These are phyloP conservation scores for Dreissena polymorpha DNA, from an alignment of 1,140 invertebrate species.

Conservation along the genomic window DNA sequence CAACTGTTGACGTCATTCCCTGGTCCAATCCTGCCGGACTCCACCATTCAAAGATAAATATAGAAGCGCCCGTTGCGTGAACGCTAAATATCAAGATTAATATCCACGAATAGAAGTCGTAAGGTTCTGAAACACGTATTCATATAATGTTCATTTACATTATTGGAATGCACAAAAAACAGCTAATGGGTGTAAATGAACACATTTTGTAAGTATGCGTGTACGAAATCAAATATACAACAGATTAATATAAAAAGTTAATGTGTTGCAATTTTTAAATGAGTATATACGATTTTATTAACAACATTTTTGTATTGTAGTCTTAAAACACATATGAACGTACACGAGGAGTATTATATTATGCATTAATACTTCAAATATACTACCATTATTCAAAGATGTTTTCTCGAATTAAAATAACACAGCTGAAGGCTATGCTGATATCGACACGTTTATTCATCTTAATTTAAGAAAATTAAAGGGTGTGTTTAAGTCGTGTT, in stretches of 20 bases:
- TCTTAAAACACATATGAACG: too few species aligned
- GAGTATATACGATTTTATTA: too few species aligned
- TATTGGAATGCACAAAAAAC: background rate
- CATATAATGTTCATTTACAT: background rate
- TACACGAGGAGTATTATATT: too few species aligned
- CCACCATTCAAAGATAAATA: slow-evolving; percentile 98
- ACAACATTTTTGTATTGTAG: too few species aligned
- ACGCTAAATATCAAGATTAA: slow-evolving; percentile 98
- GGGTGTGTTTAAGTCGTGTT: too few species aligned
- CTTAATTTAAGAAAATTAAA: too few species aligned
- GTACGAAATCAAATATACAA: background rate
- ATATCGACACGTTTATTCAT: too few species aligned
- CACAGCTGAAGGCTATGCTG: too few species aligned
- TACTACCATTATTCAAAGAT: too few species aligned
- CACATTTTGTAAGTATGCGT: background rate
- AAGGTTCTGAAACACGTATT: slow-evolving; percentile 89
- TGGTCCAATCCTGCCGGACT: slow-evolving; percentile 77
- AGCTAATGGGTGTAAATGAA: background rate
- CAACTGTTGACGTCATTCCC: slow-evolving; percentile 78
- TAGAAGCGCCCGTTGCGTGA: slow-evolving; percentile 97
- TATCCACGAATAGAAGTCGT: slow-evolving; percentile 99
- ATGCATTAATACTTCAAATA: too few species aligned
- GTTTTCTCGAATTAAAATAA: too few species aligned
- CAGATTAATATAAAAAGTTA: background rate
- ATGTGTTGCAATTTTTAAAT: background rate